Conservation (phyloP, 2,113 vertebrate species). For the Protomyctophum bolini region DNA sequence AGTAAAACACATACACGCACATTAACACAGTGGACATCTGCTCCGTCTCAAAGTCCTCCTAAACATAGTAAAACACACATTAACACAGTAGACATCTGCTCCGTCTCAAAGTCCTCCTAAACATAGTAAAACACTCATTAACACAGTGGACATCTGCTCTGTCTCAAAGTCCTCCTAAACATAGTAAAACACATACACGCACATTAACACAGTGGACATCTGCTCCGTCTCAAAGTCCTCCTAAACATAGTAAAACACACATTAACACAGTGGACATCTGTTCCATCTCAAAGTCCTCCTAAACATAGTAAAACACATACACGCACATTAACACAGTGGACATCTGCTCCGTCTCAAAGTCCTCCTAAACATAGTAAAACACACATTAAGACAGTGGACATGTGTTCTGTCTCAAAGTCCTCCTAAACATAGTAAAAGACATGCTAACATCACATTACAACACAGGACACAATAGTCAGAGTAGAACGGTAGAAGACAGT, state of each 20-base stretch:
- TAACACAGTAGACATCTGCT: neutral
- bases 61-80: neutral
- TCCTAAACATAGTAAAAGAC: neutral
- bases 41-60: neutral
- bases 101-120: neutral
- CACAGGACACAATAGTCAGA: neutral
- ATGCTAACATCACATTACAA: neutral
- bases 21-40: neutral
- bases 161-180: conserved; percentile 94
- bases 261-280: conserved; percentile 84
- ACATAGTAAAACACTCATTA: neutral
- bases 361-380: neutral
- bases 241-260: neutral
- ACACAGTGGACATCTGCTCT: conserved; percentile 88
- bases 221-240: neutral
- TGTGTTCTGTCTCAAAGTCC: neutral
- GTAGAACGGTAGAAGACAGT: neutral
- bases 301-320: neutral
- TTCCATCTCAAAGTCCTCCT: conserved; percentile 97
- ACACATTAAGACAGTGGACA: too few relatives aligned
- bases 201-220: neutral
- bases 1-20: neutral
- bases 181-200: neutral
- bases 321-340: too few relatives aligned
- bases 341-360: neutral